Conservation (phyloP, 2,888 invertebrate species). For the Phorcus lineatus region DNA sequence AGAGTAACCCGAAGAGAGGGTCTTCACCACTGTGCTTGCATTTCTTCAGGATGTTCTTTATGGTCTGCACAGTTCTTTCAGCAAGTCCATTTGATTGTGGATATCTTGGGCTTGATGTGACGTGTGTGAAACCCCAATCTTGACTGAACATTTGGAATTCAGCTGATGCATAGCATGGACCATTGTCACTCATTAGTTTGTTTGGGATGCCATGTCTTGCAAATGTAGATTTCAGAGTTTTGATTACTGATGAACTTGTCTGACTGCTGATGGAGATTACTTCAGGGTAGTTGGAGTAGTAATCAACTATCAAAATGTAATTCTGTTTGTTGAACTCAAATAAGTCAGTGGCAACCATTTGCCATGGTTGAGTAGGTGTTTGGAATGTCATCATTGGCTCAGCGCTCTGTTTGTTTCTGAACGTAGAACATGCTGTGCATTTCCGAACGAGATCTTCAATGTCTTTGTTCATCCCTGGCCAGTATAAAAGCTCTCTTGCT, state of each 20-base stretch:
- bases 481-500: constrained; percentile 27
- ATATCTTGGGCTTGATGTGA: constrained; percentile 30
- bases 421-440: too few relatives aligned
- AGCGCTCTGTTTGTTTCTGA: not conserved
- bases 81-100: constrained; percentile 35
- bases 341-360: not conserved
- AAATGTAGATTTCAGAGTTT: constrained; percentile 18
- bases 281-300: constrained; percentile 20
- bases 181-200: constrained; percentile 27
- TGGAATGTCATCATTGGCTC: not conserved
- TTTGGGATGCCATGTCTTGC: constrained; percentile 27
- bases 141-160: constrained; percentile 30
- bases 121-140: constrained; percentile 27
- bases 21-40: constrained; percentile 9
- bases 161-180: constrained; percentile 17
- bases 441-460: constrained; percentile 12
- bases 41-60: constrained; percentile 37
- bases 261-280: constrained; percentile 3
- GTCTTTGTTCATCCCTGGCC: constrained; percentile 29
- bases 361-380: not conserved
- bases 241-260: not conserved
- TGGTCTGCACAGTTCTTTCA: constrained; percentile 35
- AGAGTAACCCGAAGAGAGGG: constrained; percentile 28
- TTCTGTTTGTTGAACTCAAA: constrained; percentile 11
- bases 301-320: constrained; percentile 23